Evolutionary conservation across 2,113 vertebrate genomes (phyloP).

Genomic region (Ceuthmochares aereus): DNA sequence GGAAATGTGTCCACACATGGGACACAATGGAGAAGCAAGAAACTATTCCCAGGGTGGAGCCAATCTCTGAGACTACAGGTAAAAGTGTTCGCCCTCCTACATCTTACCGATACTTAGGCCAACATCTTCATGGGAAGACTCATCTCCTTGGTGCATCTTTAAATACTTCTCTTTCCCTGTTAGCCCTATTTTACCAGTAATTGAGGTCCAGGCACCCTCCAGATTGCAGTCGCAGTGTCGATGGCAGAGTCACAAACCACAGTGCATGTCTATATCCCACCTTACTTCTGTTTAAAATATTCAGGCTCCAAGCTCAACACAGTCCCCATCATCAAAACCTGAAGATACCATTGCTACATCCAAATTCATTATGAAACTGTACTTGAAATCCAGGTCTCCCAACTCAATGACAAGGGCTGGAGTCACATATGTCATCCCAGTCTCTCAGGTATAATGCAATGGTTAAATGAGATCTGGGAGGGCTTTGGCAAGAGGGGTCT

Average conservation of each 20-base stretch:
- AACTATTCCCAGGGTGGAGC: not conserved
- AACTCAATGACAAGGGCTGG: not conserved
- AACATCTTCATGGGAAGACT: not conserved
- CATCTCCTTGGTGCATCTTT: not conserved
- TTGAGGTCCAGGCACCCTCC: not conserved
- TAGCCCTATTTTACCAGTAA: not conserved
- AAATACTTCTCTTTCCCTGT: not conserved
- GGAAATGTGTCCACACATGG: not conserved
- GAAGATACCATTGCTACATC: not conserved
- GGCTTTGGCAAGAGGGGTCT: not conserved
- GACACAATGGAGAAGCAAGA: not conserved
- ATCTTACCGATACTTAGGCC: not conserved
- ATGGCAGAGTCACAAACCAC: not conserved
- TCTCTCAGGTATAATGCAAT: not conserved
- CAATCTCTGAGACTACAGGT: not conserved
- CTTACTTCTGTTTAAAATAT: not conserved
- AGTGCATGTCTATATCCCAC: not conserved
- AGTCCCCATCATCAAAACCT: not conserved
- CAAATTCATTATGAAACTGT: not conserved
- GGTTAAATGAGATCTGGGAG: not conserved
- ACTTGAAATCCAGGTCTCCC: not conserved
- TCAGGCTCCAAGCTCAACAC: not conserved
- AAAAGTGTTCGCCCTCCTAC: not conserved
- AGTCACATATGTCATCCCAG: fast-evolving
- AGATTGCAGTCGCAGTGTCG: not conserved